Base-by-base conservation (phyloP, 2,888 invertebrate genomes). In the Cyaniris semiargus region DNA sequence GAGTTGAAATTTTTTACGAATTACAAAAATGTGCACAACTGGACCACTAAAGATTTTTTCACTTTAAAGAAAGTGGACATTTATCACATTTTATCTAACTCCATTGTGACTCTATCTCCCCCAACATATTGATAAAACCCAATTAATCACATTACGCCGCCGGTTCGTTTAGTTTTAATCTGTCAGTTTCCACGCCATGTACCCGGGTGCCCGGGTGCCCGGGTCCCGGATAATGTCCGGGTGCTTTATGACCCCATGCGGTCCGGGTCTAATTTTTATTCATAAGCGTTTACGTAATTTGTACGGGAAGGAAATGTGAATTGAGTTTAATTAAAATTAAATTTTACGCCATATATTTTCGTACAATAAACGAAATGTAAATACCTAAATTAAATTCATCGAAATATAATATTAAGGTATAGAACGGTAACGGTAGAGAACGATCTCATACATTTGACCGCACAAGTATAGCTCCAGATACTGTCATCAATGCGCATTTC, bases 161-260 rank as follows among this genome's bases (percentile, higher is more conserved):
- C 74, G 74, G 74, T 74, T 74, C 74, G 74, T 74, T 74, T 74
- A 48, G 74, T 74, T 74, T 74, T 53, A 74, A 74, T 74, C 74
- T 74, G 74, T 23, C 74, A 48, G 44, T 74, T 74, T 48, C 44
- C 74, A 31, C 74, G 27, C 74, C 44, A 74, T 74, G 48, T 74
- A 44, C 44, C 74, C 48, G 18, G 53, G 27, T 48, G 15, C 74
- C 27, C 72, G 72, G 72, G 72, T 44, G 15, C 74, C 27, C 72
- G 72, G 72, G 72, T 44, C 27, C 23, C 53, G 74, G n/a, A 48
- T 72, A 48, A 72, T 23, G 60, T 27, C 48, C 44, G 48, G 48
- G 53, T 74, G 53, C 27, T 74, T 74, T 74, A 74, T 23, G 74
- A 74, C 48, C 74, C 27, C 74, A 18, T 44, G 44, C 72, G 72